Conservation (phyloP, 2,888 invertebrate genomes). For the Augochlorella aurata region DNA sequence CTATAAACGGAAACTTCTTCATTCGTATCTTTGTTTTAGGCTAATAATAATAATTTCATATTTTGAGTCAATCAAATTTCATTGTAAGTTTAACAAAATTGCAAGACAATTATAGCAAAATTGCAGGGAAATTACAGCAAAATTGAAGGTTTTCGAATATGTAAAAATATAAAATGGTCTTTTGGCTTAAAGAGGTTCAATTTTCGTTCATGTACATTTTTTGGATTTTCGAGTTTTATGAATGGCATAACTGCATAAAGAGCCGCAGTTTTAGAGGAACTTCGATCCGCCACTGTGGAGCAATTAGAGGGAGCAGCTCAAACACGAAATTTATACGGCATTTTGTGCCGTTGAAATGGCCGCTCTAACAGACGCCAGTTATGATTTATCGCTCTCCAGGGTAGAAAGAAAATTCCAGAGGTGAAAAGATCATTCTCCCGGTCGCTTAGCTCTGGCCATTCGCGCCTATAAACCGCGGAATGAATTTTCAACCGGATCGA, state of each 20-base stretch:
- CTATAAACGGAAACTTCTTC: no score
- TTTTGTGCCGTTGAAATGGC: conserved; percentile 15
- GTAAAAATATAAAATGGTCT: no score
- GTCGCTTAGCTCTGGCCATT: conserved; percentile 28
- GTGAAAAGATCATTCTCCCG: conserved; percentile 17
- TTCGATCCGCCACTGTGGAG: conserved; percentile 13
- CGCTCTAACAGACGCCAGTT: neutral
- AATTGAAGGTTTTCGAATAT: no score
- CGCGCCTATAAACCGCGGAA: conserved; percentile 13
- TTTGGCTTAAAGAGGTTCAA: no score
- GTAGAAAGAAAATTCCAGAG: conserved; percentile 25
- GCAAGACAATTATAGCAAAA: no score
- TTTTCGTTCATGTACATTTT: no score
- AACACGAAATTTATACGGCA: conserved; percentile 18
- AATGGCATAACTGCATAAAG: neutral
- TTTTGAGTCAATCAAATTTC: no score
- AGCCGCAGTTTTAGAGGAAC: neutral
- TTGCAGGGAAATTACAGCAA: no score
- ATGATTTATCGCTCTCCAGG: conserved; percentile 35
- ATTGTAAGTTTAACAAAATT: no score
- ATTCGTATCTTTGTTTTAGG: no score
- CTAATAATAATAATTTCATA: no score
- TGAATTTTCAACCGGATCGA: conserved; percentile 21
- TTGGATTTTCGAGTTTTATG: neutral
- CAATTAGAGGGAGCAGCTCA: neutral